Evolutionary conservation across 2,113 vertebrate genomes (phyloP).

Genomic region (Miniopterus natalensis): DNA sequence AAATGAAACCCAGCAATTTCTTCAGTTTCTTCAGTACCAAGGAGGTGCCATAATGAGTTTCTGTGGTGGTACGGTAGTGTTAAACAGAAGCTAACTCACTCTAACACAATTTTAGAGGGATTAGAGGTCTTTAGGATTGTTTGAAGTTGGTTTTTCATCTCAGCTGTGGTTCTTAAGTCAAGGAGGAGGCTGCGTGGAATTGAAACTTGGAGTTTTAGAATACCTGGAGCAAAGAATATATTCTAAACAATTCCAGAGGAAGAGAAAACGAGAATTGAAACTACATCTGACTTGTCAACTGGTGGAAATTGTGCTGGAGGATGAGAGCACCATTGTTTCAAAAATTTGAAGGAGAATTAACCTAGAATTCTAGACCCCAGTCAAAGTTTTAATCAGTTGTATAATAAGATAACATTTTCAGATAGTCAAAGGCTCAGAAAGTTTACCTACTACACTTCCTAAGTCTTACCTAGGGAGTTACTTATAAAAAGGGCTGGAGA

Average conservation of each 20-base stretch:
- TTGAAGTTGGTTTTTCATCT: constrained; percentile 11
- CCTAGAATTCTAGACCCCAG: neutral
- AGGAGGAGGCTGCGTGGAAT: neutral
- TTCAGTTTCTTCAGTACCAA: neutral
- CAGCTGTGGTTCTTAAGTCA: constrained; percentile 10
- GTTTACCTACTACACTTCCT: neutral
- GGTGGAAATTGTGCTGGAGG: neutral
- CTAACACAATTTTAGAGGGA: neutral
- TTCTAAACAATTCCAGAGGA: neutral
- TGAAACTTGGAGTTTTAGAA: neutral
- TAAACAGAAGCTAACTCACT: neutral
- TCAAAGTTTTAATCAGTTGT: neutral
- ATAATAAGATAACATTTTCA: neutral
- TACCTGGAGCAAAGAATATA: neutral
- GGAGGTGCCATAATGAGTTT: neutral
- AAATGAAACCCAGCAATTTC: neutral
- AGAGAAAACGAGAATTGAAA: neutral
- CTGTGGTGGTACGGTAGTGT: neutral
- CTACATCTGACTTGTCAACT: neutral
- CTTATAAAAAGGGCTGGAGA: neutral
- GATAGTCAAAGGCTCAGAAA: neutral
- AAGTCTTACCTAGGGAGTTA: neutral
- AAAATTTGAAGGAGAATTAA: constrained; percentile 46
- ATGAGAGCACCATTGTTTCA: neutral
- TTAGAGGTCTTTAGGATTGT: neutral